A percentile compares a stretch with the other conserved stretches of the same genome.
These are phyloP conservation scores for Wasmannia auropunctata DNA, from an alignment of 1,140 invertebrate species.

Conservation along the genomic window DNA sequence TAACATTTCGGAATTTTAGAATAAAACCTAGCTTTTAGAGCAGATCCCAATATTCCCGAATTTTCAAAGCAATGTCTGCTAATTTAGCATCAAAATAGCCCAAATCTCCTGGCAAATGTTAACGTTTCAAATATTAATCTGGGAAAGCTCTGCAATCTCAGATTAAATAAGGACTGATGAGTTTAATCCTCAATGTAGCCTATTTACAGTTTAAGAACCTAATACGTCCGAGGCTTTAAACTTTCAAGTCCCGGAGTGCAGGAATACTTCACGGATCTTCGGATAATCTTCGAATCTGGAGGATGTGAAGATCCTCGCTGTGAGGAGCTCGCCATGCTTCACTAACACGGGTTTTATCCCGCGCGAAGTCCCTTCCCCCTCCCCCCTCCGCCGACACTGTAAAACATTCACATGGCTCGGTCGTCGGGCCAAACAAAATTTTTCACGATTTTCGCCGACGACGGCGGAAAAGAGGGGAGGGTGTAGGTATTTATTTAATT, in stretches of 20 bases:
- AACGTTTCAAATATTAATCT: background rate
- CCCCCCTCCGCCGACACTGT: background rate
- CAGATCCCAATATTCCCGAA: background rate
- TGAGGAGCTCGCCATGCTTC: background rate
- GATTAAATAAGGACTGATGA: background rate
- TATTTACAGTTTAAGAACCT: background rate
- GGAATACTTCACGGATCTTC: background rate
- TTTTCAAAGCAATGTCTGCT: background rate
- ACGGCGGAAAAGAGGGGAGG: background rate
- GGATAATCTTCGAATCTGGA: background rate
- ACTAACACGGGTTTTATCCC: background rate
- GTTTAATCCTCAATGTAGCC: background rate
- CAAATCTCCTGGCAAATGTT: background rate
- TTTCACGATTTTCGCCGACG: conserved; percentile 11
- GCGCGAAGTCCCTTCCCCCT: background rate
- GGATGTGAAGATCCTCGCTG: background rate
- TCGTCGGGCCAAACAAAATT: background rate
- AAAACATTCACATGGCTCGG: conserved; percentile 29
- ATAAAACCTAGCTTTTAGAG: background rate
- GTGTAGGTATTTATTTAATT: conserved; percentile 42
- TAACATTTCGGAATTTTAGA: background rate
- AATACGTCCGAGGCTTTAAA: conserved; percentile 21
- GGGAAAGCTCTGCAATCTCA: background rate
- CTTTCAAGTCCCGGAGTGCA: background rate
- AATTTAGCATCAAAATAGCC: background rate